Percentiles rank a stretch among this genome's conserved stretches.
Conservation (phyloP, 1,140 invertebrate species). For the Anastrepha ludens region DNA sequence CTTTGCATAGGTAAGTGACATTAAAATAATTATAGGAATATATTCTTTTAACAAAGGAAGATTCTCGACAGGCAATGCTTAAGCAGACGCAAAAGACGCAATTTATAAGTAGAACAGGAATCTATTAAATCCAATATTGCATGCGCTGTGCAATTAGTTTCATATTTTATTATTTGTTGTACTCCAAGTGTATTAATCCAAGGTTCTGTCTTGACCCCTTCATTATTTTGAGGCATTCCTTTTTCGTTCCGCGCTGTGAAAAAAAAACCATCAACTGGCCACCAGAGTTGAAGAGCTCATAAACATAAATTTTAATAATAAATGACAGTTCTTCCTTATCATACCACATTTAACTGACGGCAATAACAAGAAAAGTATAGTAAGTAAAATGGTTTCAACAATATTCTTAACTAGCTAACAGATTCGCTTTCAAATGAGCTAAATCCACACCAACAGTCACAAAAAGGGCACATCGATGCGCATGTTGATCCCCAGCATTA, state of each 20-base stretch:
- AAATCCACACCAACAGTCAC: background rate
- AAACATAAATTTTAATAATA: constrained; percentile 37
- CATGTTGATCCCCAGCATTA: background rate
- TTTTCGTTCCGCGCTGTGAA: background rate
- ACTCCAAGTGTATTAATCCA: too few species aligned
- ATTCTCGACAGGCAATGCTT: too few species aligned
- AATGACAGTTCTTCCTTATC: constrained; percentile 16
- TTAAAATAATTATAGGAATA: too few species aligned
- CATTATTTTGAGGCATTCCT: background rate
- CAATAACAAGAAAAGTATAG: background rate
- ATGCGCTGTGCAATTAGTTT: too few species aligned
- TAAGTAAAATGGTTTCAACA: background rate
- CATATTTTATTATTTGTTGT: too few species aligned
- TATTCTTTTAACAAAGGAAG: too few species aligned
- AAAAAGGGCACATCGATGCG: background rate
- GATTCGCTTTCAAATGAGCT: background rate
- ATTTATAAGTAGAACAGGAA: too few species aligned
- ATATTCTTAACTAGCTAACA: constrained; percentile 19
- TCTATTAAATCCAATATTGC: background rate
- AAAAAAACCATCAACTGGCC: background rate
- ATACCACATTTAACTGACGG: background rate
- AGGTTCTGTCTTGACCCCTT: too few species aligned
- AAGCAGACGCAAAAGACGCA: too few species aligned
- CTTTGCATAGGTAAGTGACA: too few species aligned
- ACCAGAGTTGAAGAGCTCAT: background rate